These are phyloP conservation scores for Physeter macrocephalus DNA, from an alignment of 2,113 vertebrate genomes.

Conservation along the genomic window DNA sequence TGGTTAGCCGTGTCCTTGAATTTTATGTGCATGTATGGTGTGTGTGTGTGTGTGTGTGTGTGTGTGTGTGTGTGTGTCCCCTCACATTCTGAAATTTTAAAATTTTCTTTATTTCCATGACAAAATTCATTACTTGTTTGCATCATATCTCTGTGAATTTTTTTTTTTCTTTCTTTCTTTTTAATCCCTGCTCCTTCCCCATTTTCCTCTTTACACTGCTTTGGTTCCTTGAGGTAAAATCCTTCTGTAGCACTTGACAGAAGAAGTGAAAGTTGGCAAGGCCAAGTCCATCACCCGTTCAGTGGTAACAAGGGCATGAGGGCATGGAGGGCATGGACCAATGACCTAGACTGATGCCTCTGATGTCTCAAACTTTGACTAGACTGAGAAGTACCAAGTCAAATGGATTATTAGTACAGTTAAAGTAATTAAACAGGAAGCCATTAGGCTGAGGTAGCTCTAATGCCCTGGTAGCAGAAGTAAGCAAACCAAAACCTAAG, in stretches of 20 bases:
- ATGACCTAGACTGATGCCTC: not conserved
- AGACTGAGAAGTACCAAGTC: not conserved
- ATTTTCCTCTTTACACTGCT: not conserved
- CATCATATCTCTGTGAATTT: not conserved
- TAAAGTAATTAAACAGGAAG: not conserved
- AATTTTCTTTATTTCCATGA: not conserved
- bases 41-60: not conserved
- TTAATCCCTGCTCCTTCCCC: not conserved
- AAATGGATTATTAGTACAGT: not conserved
- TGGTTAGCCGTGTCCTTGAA: not conserved
- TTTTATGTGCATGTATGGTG: not conserved
- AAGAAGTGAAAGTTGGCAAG: not conserved
- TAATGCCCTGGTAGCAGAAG: not conserved
- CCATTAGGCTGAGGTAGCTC: not conserved
- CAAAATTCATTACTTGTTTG: not conserved
- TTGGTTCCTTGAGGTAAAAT: not conserved
- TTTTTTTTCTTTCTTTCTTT: not conserved
- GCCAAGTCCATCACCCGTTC: not conserved
- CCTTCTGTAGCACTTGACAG: not conserved
- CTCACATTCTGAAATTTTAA: not conserved
- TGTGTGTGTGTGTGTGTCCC: not conserved
- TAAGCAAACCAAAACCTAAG: not conserved
- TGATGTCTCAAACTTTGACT: not conserved
- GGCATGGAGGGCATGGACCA: too few relatives aligned
- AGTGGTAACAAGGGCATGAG: not conserved